Evolutionary conservation across 2,888 invertebrate genomes (phyloP), one percentile per base, ranked within the genome.

Genomic region (Peribatodes rhomboidaria): DNA sequence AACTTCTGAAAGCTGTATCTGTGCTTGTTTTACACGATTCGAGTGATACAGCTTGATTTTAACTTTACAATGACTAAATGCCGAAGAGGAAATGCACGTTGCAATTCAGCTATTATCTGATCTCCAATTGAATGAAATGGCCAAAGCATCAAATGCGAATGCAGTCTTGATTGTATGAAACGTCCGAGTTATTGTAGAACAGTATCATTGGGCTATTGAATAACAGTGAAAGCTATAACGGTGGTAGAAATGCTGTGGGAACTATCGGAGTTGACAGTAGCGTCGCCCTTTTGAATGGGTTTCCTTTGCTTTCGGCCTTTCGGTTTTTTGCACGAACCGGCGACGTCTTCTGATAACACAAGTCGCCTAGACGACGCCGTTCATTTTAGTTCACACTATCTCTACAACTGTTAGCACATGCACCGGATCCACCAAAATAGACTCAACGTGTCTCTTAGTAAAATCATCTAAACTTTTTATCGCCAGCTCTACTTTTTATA

Each of bases 401-500:
- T 52, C 44, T 50, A 16, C 18, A 50, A 56, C 42, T 41, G 46
- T 47, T 2, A 55, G 39, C 60, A 39, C 14, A 42, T 55, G 60
- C 56, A 64, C 62, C 67, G 64, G 67, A 60, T 62, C 62, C 44
- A 65, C 65, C 52, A n/a, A 70, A 72, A 72, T 69, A 69, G 67
- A 68, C 44, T 62, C 41, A 56, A 69, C 59, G 62, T 64, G 67
- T 66, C 68, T 31, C 61, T 64, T 52, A 55, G 61, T 61, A 61
- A 46, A 60, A 61, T 65, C 59, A 64, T 64, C 61, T 42, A n/a
- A 58, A 62, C 47, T 65, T 70, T 59, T 70, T 64, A 71, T 58
- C 60, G 59, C 60, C 68, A 66, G 65, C 67, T n/a, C n/a, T 66
- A 70, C 67, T 74, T 75, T 76, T 77, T 77, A 76, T 77, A 69